Base-by-base conservation (phyloP, 2,113 vertebrate species). In the Crotalus viridis region DNA sequence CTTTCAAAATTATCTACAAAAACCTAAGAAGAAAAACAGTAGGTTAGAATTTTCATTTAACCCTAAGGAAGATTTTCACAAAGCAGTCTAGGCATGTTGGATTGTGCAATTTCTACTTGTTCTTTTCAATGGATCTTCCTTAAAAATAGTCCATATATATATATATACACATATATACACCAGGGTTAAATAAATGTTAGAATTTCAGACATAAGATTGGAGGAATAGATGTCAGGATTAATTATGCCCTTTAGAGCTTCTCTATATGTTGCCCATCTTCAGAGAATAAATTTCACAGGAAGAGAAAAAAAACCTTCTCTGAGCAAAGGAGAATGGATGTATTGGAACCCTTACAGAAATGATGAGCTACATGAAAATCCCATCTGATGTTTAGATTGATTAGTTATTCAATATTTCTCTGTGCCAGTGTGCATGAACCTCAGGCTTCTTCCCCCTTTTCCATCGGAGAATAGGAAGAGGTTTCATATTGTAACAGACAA, bases 401-500 rank as follows among this genome's bases (percentile, higher is more conserved):
- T 89, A 94, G 93, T 95, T 90, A 92, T 26, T 10, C 26, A 90
- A 2, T 89, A 87, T 96, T 94, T 96, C 46, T 93, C 2, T 69
- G 10, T 90, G 90, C 91, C 81, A 12, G 4, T 92, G 93, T 81
- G 69, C 26, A 93, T 87, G 39, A 26, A 61, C 57, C 93, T 95
- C 89, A 87, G 90, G 74, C 93, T 91, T 21, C 54, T 92, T 91
- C 26, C 93, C 94, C 91, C n/a, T 59, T 91, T 94, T 93, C 13
- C 56, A 10, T 86, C 93, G 94, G 96, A 91, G 21, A 93, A 89
- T 85, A 52, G 94, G 94, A 92, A 95, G 94, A 95, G 94, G 95
- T 97, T 97, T 96, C 33, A 94, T 96, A 97, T 33, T 92, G 96
- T 96, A 97, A 96, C 97, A 97, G 95, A 98, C 98, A 98, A 96